phyloP scores from a whole-genome alignment of 2,888 invertebrate genomes.

The Falcaria lacertinaria region DNA sequence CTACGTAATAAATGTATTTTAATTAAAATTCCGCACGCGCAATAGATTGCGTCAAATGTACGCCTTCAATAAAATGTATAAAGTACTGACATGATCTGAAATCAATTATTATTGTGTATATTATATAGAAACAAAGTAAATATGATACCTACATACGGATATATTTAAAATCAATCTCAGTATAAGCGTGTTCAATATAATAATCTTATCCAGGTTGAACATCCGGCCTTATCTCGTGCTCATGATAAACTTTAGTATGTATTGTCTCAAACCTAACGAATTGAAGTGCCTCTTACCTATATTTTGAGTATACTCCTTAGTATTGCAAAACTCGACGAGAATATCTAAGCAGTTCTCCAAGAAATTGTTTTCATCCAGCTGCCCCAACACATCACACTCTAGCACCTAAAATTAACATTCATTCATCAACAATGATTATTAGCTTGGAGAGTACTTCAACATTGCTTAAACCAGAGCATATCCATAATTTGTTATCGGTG shows the following conservation, averaged over 20 bases:
- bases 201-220: neutral
- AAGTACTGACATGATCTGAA: neutral
- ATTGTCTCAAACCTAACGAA: neutral
- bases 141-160: neutral
- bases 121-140: too few species aligned
- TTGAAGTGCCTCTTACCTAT: constrained; percentile 44
- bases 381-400: constrained; percentile 50
- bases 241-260: neutral
- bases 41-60: neutral
- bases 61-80: neutral
- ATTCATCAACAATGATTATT: too few species aligned
- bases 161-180: neutral
- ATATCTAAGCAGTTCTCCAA: constrained; percentile 55
- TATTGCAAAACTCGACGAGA: constrained; percentile 57
- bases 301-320: constrained; percentile 39
- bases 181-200: neutral
- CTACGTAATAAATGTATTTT: neutral
- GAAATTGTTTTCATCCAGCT: constrained; percentile 48
- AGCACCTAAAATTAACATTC: constrained; percentile 43
- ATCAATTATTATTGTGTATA: too few species aligned
- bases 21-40: neutral
- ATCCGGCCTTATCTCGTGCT: neutral
- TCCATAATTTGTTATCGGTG: too few species aligned
- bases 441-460: too few species aligned
- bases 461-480: too few species aligned